Evolutionary conservation across 2,888 invertebrate genomes (phyloP).

Genomic region (Chaetoderma sp.): DNA sequence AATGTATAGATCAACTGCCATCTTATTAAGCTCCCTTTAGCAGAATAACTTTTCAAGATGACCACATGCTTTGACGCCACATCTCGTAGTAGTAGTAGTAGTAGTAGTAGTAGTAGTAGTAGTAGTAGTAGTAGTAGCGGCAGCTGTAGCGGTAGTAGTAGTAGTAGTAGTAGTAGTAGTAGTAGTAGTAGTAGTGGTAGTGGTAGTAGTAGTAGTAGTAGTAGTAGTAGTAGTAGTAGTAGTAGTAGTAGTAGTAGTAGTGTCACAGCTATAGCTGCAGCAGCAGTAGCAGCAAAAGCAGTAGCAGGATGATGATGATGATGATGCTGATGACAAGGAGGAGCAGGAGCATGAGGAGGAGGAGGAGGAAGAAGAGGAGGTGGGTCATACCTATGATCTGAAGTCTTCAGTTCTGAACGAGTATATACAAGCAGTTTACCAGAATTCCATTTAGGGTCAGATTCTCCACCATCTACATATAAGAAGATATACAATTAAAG

Average conservation of each 20-base stretch:
- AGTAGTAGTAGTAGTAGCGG: conserved; percentile 11
- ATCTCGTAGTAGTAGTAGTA: conserved; percentile 9
- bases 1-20: no score
- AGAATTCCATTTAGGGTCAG: conserved; percentile 74
- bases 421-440: conserved; percentile 90
- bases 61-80: no score
- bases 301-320: no score
- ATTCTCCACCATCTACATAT: conserved; percentile 36
- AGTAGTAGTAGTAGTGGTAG: conserved; percentile 8
- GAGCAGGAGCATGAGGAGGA: no score
- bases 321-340: no score
- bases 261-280: no score
- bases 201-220: conserved; percentile 8
- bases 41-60: no score
- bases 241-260: conserved; percentile 12
- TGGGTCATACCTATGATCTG: conserved; percentile 83
- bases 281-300: no score
- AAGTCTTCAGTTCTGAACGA: conserved; percentile 93
- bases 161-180: conserved; percentile 9
- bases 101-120: conserved; percentile 12
- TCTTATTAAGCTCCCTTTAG: no score
- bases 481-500: conserved; percentile 1
- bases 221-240: conserved; percentile 14
- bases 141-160: neutral
- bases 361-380: no score